Percentiles rank a stretch among this genome's conserved stretches.
Conservation (phyloP, 2,797 vertebrate genomes). For the Chaunax sp. region DNA sequence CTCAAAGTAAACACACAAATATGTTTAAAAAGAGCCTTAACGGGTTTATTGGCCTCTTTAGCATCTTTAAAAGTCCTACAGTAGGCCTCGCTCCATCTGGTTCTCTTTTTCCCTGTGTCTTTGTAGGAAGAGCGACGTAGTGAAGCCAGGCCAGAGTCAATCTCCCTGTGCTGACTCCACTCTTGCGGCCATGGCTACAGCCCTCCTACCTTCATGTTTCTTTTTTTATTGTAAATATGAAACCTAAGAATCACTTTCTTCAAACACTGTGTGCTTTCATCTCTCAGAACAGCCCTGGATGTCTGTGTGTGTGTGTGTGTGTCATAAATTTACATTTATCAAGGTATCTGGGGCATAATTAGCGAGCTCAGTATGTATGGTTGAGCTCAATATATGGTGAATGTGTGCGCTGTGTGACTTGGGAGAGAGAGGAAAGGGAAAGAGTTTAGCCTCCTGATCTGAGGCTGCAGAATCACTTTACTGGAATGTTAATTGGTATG, state of each 20-base stretch:
- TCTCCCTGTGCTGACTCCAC: constrained; percentile 34
- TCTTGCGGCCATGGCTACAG: constrained; percentile 15
- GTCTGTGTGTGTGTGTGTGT: not conserved
- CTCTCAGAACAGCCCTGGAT: not conserved
- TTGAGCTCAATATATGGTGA: not conserved
- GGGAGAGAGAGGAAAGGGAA: constrained; percentile 30
- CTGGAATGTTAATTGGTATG: constrained; percentile 79
- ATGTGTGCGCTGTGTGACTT: not conserved
- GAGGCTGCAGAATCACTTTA: constrained; percentile 48
- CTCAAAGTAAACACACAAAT: not conserved
- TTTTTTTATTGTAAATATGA: constrained; percentile 36
- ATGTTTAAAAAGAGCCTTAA: not conserved
- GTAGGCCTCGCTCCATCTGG: constrained; percentile 14
- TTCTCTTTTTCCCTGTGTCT: constrained; percentile 41
- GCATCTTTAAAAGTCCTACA: not conserved
- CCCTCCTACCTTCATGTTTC: constrained; percentile 12
- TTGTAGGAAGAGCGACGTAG: not conserved
- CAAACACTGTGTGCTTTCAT: constrained; percentile 35
- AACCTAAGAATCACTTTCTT: constrained; percentile 30
- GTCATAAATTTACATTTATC: not conserved
- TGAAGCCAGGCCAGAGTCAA: constrained; percentile 49
- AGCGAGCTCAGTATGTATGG: not conserved
- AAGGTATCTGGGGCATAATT: constrained; percentile 24
- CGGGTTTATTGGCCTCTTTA: not conserved
- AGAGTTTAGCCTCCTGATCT: constrained; percentile 45